A percentile compares a stretch with the other conserved stretches of the same genome.
These are phyloP conservation scores for Ceratina japonica DNA, from an alignment of 1,140 invertebrate genomes.

Conservation along the genomic window DNA sequence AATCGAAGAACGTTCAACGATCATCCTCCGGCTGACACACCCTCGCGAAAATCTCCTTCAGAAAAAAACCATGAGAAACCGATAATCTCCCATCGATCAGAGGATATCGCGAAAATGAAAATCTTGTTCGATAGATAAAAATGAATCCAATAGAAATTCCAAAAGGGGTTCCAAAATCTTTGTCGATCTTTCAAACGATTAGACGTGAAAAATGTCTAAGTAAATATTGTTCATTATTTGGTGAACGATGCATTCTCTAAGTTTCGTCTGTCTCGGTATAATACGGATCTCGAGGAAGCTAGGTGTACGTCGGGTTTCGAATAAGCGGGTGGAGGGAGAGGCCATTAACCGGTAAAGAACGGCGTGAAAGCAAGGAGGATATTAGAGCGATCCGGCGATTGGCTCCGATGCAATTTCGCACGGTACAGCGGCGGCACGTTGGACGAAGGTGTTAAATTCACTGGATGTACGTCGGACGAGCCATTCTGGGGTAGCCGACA, in stretches of 20 bases:
- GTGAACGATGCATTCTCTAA: not conserved
- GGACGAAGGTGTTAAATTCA: slow-evolving; percentile 77
- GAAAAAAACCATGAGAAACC: slow-evolving; percentile 66
- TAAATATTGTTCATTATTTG: not conserved
- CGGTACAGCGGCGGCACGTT: slow-evolving; percentile 58
- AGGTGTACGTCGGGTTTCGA: too few species aligned
- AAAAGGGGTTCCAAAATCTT: not conserved
- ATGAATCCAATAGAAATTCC: not conserved
- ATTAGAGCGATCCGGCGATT: slow-evolving; percentile 59
- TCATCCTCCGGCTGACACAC: slow-evolving; percentile 30
- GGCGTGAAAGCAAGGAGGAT: slow-evolving; percentile 53
- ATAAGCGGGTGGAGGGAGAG: slow-evolving; percentile 26
- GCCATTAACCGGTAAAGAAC: slow-evolving; percentile 42
- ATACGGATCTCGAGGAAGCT: too few species aligned
- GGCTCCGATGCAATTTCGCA: slow-evolving; percentile 65
- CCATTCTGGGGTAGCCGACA: slow-evolving; percentile 72
- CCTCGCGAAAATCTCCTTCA: slow-evolving; percentile 42
- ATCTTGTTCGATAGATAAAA: slow-evolving; percentile 1
- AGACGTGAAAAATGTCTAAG: not conserved
- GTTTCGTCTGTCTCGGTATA: not conserved
- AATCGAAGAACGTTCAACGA: slow-evolving; percentile 66
- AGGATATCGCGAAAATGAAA: slow-evolving; percentile 37
- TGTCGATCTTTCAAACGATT: not conserved
- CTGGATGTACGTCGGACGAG: slow-evolving; percentile 70
- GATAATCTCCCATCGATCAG: slow-evolving; percentile 80